A percentile compares a stretch with the other conserved stretches of the same genome.
phyloP scores from a whole-genome alignment of 1,140 invertebrate genomes.

The Eubasilissa regina region DNA sequence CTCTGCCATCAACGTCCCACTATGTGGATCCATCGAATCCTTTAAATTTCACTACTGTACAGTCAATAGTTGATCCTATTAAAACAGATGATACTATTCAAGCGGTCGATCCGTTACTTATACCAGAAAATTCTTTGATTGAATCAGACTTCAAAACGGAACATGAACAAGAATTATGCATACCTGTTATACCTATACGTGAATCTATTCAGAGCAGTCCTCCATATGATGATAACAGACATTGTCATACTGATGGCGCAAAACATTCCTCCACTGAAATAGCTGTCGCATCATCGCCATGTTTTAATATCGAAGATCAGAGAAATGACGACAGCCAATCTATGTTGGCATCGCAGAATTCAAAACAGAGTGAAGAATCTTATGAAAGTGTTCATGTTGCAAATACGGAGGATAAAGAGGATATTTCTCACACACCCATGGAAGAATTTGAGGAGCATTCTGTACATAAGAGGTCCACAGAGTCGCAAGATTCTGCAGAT shows the following conservation, averaged over 20 bases:
- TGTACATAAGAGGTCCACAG: conserved; percentile 24
- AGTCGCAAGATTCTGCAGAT: conserved; percentile 1
- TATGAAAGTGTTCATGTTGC: not conserved
- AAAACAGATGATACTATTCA: conserved; percentile 32
- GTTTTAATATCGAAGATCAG: conserved; percentile 4
- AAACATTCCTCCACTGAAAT: not conserved
- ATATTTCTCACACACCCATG: not conserved
- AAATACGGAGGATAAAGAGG: not conserved
- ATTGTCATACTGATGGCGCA: conserved; percentile 11
- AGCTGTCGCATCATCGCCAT: not conserved
- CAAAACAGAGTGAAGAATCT: conserved; percentile 9
- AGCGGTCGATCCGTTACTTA: conserved; percentile 67
- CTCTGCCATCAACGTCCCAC: conserved; percentile 45
- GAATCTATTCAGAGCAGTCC: conserved; percentile 65
- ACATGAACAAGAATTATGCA: conserved; percentile 66
- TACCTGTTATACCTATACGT: conserved; percentile 68
- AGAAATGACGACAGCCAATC: not conserved
- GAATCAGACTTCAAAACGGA: conserved; percentile 57
- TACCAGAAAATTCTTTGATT: conserved; percentile 62
- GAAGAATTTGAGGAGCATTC: conserved; percentile 13
- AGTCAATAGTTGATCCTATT: conserved; percentile 21
- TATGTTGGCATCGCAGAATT: not conserved
- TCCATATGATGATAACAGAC: conserved; percentile 63
- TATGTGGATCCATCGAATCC: conserved; percentile 48
- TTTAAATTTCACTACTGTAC: conserved; percentile 1